Evolutionary conservation across 2,113 vertebrate species (phyloP), one percentile per base, ranked within the genome.

Genomic region (Phalacrocorax brasilianus): DNA sequence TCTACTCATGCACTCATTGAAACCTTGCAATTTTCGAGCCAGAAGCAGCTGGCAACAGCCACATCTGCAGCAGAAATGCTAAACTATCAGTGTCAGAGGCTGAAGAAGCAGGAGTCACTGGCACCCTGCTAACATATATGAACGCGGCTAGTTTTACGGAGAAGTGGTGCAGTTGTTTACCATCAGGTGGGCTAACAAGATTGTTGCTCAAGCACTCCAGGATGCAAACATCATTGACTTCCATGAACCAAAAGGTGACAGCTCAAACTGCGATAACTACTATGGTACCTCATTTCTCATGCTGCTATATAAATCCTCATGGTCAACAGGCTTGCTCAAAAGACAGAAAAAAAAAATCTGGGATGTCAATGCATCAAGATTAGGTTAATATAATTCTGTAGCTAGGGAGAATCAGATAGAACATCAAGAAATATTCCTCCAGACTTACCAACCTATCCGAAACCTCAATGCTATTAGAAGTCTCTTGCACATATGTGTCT

Each of bases 221-320:
- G 89, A 68, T 89, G 66, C 91, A 92, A 95, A 82, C 70, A 94
- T 94, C 88, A 53, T 47, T 27, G 6, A 6, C 78, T 85, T 44
- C 71, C 66, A 49, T 22, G 53, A 85, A 18, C 58, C 23, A 58
- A n/a, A 65, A 94, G 71, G 78, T 91, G 92, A 93, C 92, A 89
- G 89, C 78, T 95, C 82, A 61, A 40, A 6, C 75, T 88, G 94
- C 33, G 75, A 65, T 93, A 96, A 88, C 92, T 86, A 70, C 72
- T 23, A 7, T 30, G 45, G 33, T 73, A 53, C 75, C 62, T 91
- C 70, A 33, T 85, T 89, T 61, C 74, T 85, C 56, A 52, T 47
- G 66, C 92, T 76, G 58, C 45, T 85, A 17, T 52, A 85, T 44
- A 91, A 91, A 88, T 73, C 74, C 53, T 49, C 8, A 19, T 9